Percentiles rank a stretch among this genome's conserved stretches.
Evolutionary conservation across 2,113 vertebrate species (phyloP).

Genomic region (Fregata magnificens): DNA sequence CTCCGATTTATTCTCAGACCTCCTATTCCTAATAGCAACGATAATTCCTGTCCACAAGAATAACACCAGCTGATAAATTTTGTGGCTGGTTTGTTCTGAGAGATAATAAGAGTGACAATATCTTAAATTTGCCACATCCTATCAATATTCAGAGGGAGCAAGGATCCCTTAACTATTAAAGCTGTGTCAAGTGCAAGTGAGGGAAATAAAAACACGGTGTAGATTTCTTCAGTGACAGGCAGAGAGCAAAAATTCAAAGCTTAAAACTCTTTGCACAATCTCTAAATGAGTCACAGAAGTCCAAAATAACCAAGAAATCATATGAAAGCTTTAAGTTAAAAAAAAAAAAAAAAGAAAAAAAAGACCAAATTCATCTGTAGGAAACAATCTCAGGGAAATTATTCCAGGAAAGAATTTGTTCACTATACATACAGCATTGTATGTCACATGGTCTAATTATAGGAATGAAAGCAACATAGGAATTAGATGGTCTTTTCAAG

Average conservation of each 20-base stretch:
- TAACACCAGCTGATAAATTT: conserved; percentile 5
- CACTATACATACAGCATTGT: conserved; percentile 43
- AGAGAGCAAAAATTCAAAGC: conserved; percentile 38
- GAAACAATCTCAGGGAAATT: conserved; percentile 22
- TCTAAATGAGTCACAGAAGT: conserved; percentile 26
- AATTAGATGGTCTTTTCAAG: conserved; percentile 80
- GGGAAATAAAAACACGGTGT: conserved; percentile 4
- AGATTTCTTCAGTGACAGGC: background rate
- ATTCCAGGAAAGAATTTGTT: conserved; percentile 30
- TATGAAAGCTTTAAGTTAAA: background rate
- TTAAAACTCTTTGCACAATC: background rate
- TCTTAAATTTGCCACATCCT: background rate
- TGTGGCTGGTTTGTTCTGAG: background rate
- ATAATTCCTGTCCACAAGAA: background rate
- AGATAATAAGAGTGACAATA: background rate
- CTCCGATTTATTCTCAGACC: background rate
- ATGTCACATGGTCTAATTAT: conserved; percentile 72
- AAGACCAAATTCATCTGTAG: background rate
- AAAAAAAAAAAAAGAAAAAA: background rate
- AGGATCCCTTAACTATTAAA: background rate
- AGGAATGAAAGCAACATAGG: conserved; percentile 70
- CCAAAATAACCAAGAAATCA: conserved; percentile 35
- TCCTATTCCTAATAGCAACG: background rate
- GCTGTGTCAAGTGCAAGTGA: background rate
- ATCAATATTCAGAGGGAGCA: background rate